Base-by-base conservation (phyloP, 2,113 vertebrate species). In the Esox niger region DNA sequence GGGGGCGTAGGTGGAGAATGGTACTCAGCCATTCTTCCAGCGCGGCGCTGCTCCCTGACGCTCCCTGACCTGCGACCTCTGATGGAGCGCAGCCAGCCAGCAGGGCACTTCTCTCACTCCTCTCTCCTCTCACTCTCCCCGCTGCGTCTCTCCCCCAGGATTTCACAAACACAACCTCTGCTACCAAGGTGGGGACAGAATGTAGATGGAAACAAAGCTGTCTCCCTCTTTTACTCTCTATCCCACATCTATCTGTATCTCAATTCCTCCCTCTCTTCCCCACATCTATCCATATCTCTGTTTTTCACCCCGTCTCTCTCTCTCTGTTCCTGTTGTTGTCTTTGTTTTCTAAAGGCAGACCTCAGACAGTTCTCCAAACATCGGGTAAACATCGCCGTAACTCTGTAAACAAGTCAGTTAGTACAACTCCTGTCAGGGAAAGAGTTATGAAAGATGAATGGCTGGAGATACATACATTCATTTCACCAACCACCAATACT, bases 1-100 rank as follows among this genome's bases (percentile, higher is more conserved):
- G 23, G 59, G 58, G 68, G 73, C 27, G 65, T 78, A 78, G 78
- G 76, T 72, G 71, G 73, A 62, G 62, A 20, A 13, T 75, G 54
- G 64, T 68, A 10, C 55, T 23, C 26, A 70, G 71, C 70, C 31
- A 3, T 63, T 77, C 52, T 79, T 66, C 75, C 62, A 65, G 73
- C 68, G 17, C 38, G 1, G 38, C 17, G 38, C 38, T 43, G 13
- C 13, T 43, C 38, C 15, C 38, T 43, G 38, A 4, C 15, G 4
- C 46, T 76, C 71, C 33, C 66, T 83, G 76, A 31, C 71, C 75
- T 72, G 0, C 66, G 78, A 80, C 65, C 78, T 68, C 57, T 56
- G 25, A 68, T 77, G 71, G 73, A 81, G 54, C 23, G 56, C 49
- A 46, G 56, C 66, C 70, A 79, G 68, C 32, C 65, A 11, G 10